Conservation (phyloP, 2,888 invertebrate genomes). For the Harpagoxenus sublaevis region DNA sequence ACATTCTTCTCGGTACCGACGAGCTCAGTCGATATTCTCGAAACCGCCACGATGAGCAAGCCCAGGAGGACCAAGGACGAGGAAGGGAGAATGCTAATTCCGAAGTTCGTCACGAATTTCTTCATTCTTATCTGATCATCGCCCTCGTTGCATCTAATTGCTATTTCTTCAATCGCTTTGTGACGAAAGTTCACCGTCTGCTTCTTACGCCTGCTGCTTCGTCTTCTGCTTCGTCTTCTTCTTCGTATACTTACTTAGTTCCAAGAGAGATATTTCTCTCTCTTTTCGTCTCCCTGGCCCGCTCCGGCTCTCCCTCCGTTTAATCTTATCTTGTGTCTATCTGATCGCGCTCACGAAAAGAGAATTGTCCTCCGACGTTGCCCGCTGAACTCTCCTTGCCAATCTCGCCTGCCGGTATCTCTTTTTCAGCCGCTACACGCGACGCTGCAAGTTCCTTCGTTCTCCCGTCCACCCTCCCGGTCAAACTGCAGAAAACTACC, state of each 20-base stretch:
- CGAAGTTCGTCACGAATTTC: conserved; percentile 32
- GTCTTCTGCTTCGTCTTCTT: not conserved
- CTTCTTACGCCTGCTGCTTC: not conserved
- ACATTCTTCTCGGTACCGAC: not conserved
- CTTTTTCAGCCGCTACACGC: conserved; percentile 18
- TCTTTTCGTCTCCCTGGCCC: conserved; percentile 8
- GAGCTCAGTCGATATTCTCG: not conserved
- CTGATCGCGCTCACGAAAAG: conserved; percentile 40
- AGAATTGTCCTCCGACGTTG: conserved; percentile 28
- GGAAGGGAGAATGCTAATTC: conserved; percentile 18
- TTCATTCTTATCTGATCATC: conserved; percentile 56
- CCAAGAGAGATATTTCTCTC: not conserved
- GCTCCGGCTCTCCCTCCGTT: not conserved
- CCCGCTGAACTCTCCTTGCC: conserved; percentile 27
- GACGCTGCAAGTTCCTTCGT: not conserved
- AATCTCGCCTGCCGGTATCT: not conserved
- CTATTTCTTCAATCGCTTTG: conserved; percentile 27
- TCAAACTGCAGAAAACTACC: conserved; percentile 17
- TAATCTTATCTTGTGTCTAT: conserved; percentile 49
- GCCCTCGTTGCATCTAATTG: conserved; percentile 26
- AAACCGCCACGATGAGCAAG: not conserved
- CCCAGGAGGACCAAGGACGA: conserved; percentile 15
- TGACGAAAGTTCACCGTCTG: conserved; percentile 13
- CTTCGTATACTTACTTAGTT: not conserved
- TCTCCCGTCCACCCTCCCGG: not conserved